Percentiles rank a stretch among this genome's conserved stretches.
Conservation (phyloP, 2,113 vertebrate genomes). For the Engystomops pustulosus region DNA sequence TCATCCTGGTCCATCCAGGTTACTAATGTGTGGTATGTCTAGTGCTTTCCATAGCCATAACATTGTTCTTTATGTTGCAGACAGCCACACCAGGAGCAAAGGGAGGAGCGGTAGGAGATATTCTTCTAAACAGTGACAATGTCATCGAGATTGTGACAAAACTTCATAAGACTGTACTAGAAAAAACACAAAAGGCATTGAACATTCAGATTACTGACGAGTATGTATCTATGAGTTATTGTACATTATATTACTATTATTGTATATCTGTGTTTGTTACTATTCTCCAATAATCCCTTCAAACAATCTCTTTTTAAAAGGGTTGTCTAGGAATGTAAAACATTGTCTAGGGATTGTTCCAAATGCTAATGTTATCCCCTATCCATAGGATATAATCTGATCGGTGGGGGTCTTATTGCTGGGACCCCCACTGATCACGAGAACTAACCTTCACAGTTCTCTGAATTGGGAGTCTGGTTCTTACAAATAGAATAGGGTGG, state of each 20-base stretch:
- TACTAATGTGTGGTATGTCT: not conserved
- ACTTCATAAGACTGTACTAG: slow-evolving; percentile 69
- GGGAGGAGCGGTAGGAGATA: slow-evolving; percentile 66
- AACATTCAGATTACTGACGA: slow-evolving; percentile 70
- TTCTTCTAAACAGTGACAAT: slow-evolving; percentile 74
- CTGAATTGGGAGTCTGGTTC: too few relatives aligned
- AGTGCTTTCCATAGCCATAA: not conserved
- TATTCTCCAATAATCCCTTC: too few relatives aligned
- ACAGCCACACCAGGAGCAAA: slow-evolving; percentile 62
- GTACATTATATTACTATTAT: not conserved
- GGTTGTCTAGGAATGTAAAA: too few relatives aligned
- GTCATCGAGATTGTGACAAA: slow-evolving; percentile 74
- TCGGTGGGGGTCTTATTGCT: too few relatives aligned
- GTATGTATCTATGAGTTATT: slow-evolving; percentile 64
- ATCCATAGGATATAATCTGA: too few relatives aligned
- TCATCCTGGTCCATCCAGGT: too few relatives aligned
- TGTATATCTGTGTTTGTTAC: not conserved
- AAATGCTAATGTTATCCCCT: too few relatives aligned
- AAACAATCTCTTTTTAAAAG: too few relatives aligned
- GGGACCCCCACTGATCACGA: too few relatives aligned
- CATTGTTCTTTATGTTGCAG: slow-evolving; percentile 60
- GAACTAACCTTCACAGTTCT: too few relatives aligned
- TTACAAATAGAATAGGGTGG: too few relatives aligned
- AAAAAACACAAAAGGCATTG: slow-evolving; percentile 62
- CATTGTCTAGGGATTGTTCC: too few relatives aligned